Conservation (phyloP, 1,140 invertebrate species). For the Drosophila eugracilis region DNA sequence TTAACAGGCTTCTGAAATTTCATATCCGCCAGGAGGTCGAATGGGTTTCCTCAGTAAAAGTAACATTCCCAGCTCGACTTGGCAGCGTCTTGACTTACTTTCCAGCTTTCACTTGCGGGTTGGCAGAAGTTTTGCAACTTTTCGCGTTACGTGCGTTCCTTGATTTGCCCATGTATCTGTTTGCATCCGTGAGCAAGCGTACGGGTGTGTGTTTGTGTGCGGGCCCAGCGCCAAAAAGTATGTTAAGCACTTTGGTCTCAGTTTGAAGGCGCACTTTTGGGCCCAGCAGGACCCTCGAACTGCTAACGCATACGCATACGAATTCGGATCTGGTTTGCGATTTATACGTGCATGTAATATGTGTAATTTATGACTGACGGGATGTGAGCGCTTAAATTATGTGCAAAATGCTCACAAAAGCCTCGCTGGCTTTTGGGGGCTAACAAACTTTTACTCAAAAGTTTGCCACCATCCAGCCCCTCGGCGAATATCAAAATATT, state of each 20-base stretch:
- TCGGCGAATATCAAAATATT: constrained; percentile 39
- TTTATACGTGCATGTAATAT: constrained; percentile 82
- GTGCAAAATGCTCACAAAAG: constrained; percentile 72
- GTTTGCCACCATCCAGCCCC: constrained; percentile 21
- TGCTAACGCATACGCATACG: constrained; percentile 17
- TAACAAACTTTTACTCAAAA: constrained; percentile 56
- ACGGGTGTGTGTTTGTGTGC: constrained; percentile 6
- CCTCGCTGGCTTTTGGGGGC: constrained; percentile 34
- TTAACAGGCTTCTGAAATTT: neutral
- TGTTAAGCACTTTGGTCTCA: constrained; percentile 77
- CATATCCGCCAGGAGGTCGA: neutral
- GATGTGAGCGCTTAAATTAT: constrained; percentile 79
- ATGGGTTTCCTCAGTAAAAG: constrained; percentile 55
- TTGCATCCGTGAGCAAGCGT: constrained; percentile 12
- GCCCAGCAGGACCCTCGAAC: constrained; percentile 32
- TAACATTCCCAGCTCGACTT: constrained; percentile 40
- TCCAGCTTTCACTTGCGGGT: constrained; percentile 61
- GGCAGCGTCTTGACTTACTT: constrained; percentile 72
- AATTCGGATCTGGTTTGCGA: constrained; percentile 67
- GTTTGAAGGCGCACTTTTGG: constrained; percentile 61
- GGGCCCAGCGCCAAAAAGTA: constrained; percentile 69
- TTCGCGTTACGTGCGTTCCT: constrained; percentile 67
- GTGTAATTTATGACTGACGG: constrained; percentile 80
- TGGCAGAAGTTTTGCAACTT: constrained; percentile 64
- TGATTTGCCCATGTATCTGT: constrained; percentile 62